Conservation (phyloP, 2,888 invertebrate species). For the Lucinisca nassula region DNA sequence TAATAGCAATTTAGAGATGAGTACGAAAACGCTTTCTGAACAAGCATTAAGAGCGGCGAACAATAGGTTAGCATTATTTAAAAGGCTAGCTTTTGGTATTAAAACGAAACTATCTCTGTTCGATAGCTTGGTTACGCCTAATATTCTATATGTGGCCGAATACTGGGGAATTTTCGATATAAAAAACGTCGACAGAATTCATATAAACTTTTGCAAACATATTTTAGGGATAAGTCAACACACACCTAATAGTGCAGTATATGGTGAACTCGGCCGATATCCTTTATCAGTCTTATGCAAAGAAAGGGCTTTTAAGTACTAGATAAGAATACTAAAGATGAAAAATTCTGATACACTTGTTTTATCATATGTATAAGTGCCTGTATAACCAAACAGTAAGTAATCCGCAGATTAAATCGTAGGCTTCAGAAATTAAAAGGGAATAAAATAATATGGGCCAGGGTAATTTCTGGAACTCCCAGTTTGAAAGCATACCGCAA, state of each 20-base stretch:
- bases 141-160: background rate
- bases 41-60: background rate
- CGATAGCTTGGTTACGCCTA: background rate
- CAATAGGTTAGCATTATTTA: background rate
- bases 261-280: constrained; percentile 1
- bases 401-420: background rate
- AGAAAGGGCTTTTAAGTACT: background rate
- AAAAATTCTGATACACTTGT: background rate
- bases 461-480: background rate
- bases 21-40: background rate
- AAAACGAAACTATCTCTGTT: background rate
- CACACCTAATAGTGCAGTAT: background rate
- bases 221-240: background rate
- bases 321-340: background rate
- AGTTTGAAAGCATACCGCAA: background rate
- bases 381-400: background rate
- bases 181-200: background rate
- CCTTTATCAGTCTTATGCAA: background rate
- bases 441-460: background rate
- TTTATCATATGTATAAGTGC: background rate
- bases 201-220: background rate
- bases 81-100: background rate
- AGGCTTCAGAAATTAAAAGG: background rate
- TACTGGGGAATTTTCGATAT: background rate
- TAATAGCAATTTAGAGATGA: background rate